Percentiles rank a stretch among this genome's conserved stretches.
Conservation (phyloP, 2,888 invertebrate genomes). For the Hydropsyche betteni region DNA sequence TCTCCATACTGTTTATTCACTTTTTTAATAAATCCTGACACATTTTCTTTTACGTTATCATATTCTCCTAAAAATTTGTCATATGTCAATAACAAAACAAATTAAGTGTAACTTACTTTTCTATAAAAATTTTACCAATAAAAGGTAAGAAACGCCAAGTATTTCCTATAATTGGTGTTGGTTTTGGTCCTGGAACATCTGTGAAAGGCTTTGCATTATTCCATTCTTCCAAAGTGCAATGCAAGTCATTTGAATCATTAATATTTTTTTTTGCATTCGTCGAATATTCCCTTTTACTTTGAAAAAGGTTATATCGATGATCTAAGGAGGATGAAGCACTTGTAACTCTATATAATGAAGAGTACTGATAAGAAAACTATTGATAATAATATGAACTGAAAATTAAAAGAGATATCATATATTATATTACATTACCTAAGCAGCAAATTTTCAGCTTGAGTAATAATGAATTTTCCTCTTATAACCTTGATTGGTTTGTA, state of each 20-base stretch:
- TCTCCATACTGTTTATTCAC: slow-evolving; percentile 64
- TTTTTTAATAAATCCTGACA: slow-evolving; percentile 59
- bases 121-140: slow-evolving; percentile 49
- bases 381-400: no score
- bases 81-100: background rate
- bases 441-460: no score
- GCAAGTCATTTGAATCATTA: background rate
- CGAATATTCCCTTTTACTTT: no score
- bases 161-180: slow-evolving; percentile 59
- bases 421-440: no score
- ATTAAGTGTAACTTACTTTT: background rate
- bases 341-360: no score
- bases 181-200: slow-evolving; percentile 63
- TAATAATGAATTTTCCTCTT: no score
- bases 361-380: no score
- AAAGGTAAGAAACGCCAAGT: slow-evolving; percentile 53
- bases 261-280: background rate
- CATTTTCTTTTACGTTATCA: slow-evolving; percentile 61
- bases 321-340: no score
- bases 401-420: no score
- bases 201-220: slow-evolving; percentile 55
- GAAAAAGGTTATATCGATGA: no score
- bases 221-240: slow-evolving; percentile 37
- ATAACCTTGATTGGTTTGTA: no score
- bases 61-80: slow-evolving; percentile 58